These are phyloP conservation scores for Synergus itoensis DNA, from an alignment of 2,888 invertebrate genomes.

Conservation along the genomic window DNA sequence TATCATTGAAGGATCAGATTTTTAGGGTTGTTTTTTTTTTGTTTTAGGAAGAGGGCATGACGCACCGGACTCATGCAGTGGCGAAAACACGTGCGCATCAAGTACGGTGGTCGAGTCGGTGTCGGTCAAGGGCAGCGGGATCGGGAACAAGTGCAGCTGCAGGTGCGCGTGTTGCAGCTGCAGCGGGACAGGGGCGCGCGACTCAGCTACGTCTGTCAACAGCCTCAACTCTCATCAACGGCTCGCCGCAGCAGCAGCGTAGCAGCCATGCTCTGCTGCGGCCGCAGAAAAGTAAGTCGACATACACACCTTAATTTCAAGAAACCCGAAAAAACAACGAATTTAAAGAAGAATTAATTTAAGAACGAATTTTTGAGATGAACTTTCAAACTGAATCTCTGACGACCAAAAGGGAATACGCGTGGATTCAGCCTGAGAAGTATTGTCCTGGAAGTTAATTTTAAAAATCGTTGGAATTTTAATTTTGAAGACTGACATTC, in stretches of 20 bases:
- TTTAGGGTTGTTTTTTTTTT: background rate
- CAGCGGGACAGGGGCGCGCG: slow-evolving; percentile 72
- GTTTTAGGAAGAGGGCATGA: slow-evolving; percentile 75
- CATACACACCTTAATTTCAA: slow-evolving; percentile 37
- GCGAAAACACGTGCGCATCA: slow-evolving; percentile 78
- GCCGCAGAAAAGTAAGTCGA: slow-evolving; percentile 91
- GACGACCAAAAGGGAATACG: too few relatives aligned
- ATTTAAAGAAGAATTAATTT: background rate
- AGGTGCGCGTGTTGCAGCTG: slow-evolving; percentile 77
- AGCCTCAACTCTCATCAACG: slow-evolving; percentile 72
- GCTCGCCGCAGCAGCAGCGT: slow-evolving; percentile 83
- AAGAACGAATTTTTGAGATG: too few relatives aligned
- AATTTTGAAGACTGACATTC: too few relatives aligned
- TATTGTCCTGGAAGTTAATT: too few relatives aligned
- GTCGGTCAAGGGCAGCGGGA: slow-evolving; percentile 77
- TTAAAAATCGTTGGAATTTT: too few relatives aligned
- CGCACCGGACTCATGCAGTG: slow-evolving; percentile 78
- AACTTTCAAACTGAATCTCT: too few relatives aligned
- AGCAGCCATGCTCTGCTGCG: slow-evolving; percentile 97
- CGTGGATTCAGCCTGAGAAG: too few relatives aligned
- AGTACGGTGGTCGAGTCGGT: slow-evolving; percentile 78
- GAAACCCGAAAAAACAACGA: background rate
- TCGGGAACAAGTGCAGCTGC: slow-evolving; percentile 71
- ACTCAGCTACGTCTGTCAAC: slow-evolving; percentile 74
- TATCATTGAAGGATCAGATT: background rate